These are phyloP conservation scores for Pithys albifrons DNA, from an alignment of 2,113 vertebrate genomes.

Conservation along the genomic window DNA sequence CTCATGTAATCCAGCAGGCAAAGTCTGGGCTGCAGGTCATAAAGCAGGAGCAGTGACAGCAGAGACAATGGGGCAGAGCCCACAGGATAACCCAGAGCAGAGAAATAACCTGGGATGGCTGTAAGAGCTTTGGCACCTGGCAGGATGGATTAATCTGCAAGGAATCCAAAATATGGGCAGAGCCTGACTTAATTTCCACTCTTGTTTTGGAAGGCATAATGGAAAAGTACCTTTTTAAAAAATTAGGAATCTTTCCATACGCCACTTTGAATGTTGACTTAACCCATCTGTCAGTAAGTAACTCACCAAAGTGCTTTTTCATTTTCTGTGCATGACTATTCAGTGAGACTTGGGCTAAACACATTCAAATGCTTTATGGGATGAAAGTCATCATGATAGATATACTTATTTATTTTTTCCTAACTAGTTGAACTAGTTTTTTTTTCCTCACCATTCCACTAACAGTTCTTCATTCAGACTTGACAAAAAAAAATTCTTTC, in stretches of 20 bases:
- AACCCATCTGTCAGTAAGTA: background rate
- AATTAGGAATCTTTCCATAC: background rate
- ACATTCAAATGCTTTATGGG: background rate
- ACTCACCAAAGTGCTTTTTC: background rate
- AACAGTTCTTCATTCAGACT: background rate
- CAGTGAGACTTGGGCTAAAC: background rate
- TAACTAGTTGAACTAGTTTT: background rate
- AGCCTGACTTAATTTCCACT: background rate
- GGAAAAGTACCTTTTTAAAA: background rate
- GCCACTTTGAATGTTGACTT: background rate
- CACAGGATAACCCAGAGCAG: background rate
- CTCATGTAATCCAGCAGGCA: background rate
- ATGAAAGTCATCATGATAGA: background rate
- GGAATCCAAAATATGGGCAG: background rate
- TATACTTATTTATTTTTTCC: background rate
- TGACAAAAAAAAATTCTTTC: background rate
- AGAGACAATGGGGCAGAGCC: background rate
- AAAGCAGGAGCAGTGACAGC: background rate
- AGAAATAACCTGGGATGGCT: background rate
- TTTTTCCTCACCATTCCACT: background rate
- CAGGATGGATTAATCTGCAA: background rate
- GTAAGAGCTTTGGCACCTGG: background rate
- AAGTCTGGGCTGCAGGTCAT: background rate
- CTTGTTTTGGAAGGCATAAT: background rate
- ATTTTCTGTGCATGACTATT: rapidly evolving